phyloP scores from a whole-genome alignment of 2,113 vertebrate species.

The Lamprologus lemairii region DNA sequence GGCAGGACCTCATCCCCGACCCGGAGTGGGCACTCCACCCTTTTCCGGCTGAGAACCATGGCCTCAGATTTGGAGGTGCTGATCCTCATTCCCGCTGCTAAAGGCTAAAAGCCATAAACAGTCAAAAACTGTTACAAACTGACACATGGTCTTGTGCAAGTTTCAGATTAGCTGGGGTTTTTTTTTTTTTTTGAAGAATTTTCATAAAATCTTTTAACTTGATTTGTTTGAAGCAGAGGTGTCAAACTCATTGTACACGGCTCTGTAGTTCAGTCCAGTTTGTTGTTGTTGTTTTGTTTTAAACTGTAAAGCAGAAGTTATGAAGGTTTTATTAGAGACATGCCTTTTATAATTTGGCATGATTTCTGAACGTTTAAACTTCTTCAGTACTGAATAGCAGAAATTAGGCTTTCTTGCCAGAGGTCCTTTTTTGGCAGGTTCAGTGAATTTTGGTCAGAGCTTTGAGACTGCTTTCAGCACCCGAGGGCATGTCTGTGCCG shows the following conservation, averaged over 20 bases:
- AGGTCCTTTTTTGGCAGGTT: not conserved
- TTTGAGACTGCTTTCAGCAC: not conserved
- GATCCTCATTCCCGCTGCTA: no score
- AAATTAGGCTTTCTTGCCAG: not conserved
- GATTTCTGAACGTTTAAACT: rapidly evolving
- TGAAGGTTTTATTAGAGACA: not conserved
- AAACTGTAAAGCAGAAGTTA: not conserved
- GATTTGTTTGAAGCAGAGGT: not conserved
- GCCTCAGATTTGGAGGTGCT: no score
- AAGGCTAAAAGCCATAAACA: not conserved
- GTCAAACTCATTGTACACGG: rapidly evolving
- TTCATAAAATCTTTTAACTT: not conserved
- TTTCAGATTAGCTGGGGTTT: rapidly evolving
- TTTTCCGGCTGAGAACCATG: no score
- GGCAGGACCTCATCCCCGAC: no score
- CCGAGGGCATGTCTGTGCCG: not conserved
- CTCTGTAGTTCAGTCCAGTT: not conserved
- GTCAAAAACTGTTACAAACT: not conserved
- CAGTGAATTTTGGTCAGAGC: not conserved
- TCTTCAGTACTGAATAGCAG: not conserved
- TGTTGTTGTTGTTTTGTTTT: not conserved
- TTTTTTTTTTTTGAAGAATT: not conserved
- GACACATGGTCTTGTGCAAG: not conserved
- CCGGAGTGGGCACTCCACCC: no score
- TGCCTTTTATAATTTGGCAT: not conserved